A percentile compares a stretch with the other conserved stretches of the same genome.
phyloP scores from a whole-genome alignment of 1,140 invertebrate species.

The Halesus radiatus region DNA sequence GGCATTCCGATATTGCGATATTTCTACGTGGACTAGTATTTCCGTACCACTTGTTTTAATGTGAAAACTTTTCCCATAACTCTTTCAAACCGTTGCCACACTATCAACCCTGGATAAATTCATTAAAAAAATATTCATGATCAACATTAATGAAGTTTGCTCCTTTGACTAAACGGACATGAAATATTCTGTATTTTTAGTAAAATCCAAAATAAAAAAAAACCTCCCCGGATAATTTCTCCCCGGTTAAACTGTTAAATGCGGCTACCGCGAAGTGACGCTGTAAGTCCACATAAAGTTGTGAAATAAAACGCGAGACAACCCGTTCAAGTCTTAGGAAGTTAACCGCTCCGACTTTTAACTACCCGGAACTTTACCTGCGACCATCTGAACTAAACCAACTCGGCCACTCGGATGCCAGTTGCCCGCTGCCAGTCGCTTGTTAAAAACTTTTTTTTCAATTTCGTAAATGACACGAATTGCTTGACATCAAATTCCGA shows the following conservation, averaged over 20 bases:
- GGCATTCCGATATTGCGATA: too few species aligned
- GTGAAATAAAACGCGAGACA: constrained; percentile 39
- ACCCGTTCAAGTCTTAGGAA: constrained; percentile 33
- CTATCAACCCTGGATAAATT: too few species aligned
- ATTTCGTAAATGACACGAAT: constrained; percentile 17
- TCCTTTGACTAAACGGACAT: too few species aligned
- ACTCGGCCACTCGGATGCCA: constrained; percentile 32
- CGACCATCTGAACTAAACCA: constrained; percentile 28
- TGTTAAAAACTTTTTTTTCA: constrained; percentile 37
- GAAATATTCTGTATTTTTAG: too few species aligned
- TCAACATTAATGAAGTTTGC: too few species aligned
- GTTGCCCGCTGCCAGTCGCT: constrained; percentile 31
- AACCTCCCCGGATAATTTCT: constrained; percentile 11
- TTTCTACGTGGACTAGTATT: too few species aligned
- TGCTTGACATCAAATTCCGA: constrained; percentile 6
- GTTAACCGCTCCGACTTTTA: constrained; percentile 40
- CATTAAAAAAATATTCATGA: too few species aligned
- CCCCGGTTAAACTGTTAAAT: constrained; percentile 25
- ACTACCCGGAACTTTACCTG: constrained; percentile 39
- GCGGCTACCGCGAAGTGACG: constrained; percentile 32
- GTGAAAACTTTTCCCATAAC: too few species aligned
- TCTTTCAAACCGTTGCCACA: too few species aligned
- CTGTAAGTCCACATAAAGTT: constrained; percentile 29
- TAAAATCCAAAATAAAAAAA: too few species aligned
- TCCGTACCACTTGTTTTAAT: too few species aligned